phyloP scores from a whole-genome alignment of 2,113 vertebrate species.

The Tetraodon nigroviridis region DNA sequence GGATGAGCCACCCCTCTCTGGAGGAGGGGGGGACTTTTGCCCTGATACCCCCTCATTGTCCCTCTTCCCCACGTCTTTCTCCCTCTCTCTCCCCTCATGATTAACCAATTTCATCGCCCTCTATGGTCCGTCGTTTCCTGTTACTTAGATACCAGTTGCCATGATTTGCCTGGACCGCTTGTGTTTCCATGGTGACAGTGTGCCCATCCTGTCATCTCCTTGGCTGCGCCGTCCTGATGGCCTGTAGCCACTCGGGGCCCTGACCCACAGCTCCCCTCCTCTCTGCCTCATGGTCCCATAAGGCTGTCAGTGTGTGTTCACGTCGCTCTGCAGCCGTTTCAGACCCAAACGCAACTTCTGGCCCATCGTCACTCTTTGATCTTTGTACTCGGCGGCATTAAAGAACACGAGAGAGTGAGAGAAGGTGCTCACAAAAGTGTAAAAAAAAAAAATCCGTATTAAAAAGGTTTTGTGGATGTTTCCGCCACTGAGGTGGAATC shows the following conservation, averaged over 20 bases:
- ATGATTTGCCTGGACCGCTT: slow-evolving; percentile 74
- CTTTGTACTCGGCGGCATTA: background rate
- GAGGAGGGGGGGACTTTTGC: slow-evolving; percentile 24
- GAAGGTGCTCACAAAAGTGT: background rate
- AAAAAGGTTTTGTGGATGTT: too few species aligned
- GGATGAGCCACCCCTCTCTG: slow-evolving; percentile 15
- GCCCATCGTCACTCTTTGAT: slow-evolving; percentile 36
- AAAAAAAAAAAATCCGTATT: background rate
- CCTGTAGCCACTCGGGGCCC: slow-evolving; percentile 61
- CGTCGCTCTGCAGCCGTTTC: slow-evolving; percentile 34
- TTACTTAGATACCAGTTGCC: slow-evolving; percentile 82
- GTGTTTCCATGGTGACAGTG: slow-evolving; percentile 76
- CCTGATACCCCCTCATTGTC: slow-evolving; percentile 42
- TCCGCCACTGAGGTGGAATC: too few species aligned
- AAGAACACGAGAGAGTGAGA: background rate
- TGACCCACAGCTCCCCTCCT: slow-evolving; percentile 56
- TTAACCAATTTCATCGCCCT: slow-evolving; percentile 68
- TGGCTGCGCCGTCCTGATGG: slow-evolving; percentile 66
- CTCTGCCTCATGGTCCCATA: slow-evolving; percentile 54
- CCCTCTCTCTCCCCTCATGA: slow-evolving; percentile 48
- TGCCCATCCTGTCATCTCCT: slow-evolving; percentile 74
- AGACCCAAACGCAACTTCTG: slow-evolving; percentile 62
- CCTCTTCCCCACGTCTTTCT: slow-evolving; percentile 16
- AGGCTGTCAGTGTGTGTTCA: slow-evolving; percentile 64
- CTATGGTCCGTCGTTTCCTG: slow-evolving; percentile 72